Evolutionary conservation across 2,888 invertebrate genomes (phyloP).

Genomic region (Nemoura dubitans): DNA sequence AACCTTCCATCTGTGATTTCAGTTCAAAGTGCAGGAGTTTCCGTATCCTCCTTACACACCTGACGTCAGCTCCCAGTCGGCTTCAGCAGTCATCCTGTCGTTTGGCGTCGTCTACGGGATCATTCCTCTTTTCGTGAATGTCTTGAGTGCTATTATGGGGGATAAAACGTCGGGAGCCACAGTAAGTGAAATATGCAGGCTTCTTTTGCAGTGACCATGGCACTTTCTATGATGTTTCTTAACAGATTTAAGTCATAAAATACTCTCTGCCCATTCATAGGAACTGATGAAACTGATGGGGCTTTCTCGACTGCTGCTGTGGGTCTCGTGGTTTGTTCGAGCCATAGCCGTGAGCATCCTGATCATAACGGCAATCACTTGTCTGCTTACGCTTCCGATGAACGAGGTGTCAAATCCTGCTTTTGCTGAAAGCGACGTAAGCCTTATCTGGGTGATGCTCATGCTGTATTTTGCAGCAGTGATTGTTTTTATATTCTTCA

Average conservation of each 20-base stretch:
- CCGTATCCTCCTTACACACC: constrained; percentile 22
- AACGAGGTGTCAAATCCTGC: constrained; percentile 48
- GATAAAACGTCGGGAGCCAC: constrained; percentile 70
- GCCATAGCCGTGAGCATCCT: constrained; percentile 58
- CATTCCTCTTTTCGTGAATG: constrained; percentile 48
- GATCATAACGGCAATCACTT: constrained; percentile 58
- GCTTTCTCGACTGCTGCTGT: constrained; percentile 63
- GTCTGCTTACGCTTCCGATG: constrained; percentile 55
- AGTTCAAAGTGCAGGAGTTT: constrained; percentile 14
- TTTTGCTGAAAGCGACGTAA: constrained; percentile 48
- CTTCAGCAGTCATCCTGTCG: not conserved
- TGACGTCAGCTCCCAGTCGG: not conserved
- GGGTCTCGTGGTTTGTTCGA: constrained; percentile 64
- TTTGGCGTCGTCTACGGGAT: not conserved
- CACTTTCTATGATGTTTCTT: too few relatives aligned
- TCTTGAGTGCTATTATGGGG: constrained; percentile 66
- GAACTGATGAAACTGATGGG: constrained; percentile 69
- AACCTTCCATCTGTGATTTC: not conserved
- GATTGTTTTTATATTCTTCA: constrained; percentile 14
- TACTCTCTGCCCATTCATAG: constrained; percentile 58
- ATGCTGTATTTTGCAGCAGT: not conserved
- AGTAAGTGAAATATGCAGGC: constrained; percentile 59
- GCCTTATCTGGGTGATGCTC: constrained; percentile 48
- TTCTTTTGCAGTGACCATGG: too few relatives aligned
- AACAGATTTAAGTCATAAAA: too few relatives aligned